Percentiles rank a stretch among this genome's conserved stretches.
Conservation (phyloP, 2,888 invertebrate genomes). For the Mermis nigrescens region DNA sequence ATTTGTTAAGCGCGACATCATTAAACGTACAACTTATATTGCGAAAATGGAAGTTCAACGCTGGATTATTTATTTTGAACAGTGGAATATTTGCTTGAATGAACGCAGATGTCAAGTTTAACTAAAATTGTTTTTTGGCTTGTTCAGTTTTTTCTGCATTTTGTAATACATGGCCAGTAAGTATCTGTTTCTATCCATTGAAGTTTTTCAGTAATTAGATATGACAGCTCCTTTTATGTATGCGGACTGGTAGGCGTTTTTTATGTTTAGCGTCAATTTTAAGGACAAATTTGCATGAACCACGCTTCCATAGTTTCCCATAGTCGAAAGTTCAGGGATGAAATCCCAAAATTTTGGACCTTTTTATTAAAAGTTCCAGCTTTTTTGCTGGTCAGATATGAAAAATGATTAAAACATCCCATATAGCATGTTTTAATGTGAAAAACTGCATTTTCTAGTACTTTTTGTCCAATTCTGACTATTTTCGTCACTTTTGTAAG, state of each 20-base stretch:
- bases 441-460: too few species aligned
- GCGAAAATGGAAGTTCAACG: background rate
- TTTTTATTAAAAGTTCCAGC: too few species aligned
- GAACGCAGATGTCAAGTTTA: background rate
- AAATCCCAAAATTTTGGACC: too few species aligned
- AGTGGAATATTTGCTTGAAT: background rate
- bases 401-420: too few species aligned
- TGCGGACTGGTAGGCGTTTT: background rate
- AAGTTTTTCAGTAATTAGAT: background rate
- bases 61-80: too few species aligned
- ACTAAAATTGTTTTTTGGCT: background rate
- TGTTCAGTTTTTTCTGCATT: background rate
- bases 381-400: too few species aligned
- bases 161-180: background rate
- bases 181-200: background rate
- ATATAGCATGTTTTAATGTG: too few species aligned
- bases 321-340: too few species aligned
- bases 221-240: background rate
- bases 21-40: background rate
- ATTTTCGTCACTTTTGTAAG: too few species aligned
- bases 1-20: background rate
- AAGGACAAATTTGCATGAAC: background rate
- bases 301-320: background rate
- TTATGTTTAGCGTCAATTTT: background rate
- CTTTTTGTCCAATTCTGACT: too few species aligned